Percentiles rank a stretch among this genome's conserved stretches.
Evolutionary conservation across 2,797 vertebrate species (phyloP).

Genomic region (Borostomias antarcticus): DNA sequence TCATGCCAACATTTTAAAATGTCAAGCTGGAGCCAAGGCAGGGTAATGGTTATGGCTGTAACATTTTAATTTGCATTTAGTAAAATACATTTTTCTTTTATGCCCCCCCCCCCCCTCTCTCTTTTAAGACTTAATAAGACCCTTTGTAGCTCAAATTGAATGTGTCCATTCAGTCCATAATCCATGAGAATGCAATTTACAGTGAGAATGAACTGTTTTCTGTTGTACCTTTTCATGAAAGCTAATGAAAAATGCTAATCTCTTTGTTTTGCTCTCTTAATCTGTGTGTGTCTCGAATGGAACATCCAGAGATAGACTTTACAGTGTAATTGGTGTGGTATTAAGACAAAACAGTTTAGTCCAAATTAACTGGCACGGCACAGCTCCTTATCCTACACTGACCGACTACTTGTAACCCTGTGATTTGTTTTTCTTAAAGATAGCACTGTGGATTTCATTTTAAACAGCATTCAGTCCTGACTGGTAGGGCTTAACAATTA

Average conservation of each 20-base stretch:
- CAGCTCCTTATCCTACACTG: background rate
- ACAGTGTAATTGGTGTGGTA: constrained; percentile 34
- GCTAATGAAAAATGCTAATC: constrained; percentile 46
- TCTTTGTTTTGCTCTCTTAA: constrained; percentile 40
- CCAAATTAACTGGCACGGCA: constrained; percentile 30
- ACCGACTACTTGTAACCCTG: too few relatives aligned
- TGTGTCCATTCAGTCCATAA: constrained; percentile 29
- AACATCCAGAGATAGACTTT: background rate
- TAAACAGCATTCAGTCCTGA: background rate
- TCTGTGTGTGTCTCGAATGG: constrained; percentile 35
- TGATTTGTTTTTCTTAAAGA: background rate
- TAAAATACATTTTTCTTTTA: constrained; percentile 18
- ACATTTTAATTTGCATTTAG: constrained; percentile 10
- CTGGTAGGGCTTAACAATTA: too few relatives aligned
- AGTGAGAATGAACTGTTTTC: constrained; percentile 32
- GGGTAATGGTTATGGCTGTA: background rate
- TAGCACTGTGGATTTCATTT: background rate
- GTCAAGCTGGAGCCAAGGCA: constrained; percentile 11
- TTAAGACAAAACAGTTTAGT: constrained; percentile 32
- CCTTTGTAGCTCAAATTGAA: constrained; percentile 28
- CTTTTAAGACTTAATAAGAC: constrained; percentile 32
- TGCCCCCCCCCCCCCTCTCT: background rate
- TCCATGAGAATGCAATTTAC: constrained; percentile 26
- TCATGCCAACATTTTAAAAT: constrained; percentile 31
- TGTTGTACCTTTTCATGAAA: constrained; percentile 40